Conservation (phyloP, 2,113 vertebrate species). For the Cavia aperea region DNA sequence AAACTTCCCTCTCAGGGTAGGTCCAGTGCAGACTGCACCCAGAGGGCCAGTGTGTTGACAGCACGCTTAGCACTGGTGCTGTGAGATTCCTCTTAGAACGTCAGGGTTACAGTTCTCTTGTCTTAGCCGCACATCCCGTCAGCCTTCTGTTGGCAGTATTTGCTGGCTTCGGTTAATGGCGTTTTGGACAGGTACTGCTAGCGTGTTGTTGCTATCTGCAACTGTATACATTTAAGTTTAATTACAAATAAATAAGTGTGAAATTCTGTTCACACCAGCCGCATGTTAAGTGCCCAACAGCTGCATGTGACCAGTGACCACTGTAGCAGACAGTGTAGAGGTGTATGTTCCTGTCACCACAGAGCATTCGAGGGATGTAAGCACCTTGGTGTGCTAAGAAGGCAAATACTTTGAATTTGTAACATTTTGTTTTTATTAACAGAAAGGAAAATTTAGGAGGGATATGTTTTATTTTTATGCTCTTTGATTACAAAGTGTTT, state of each 20-base stretch:
- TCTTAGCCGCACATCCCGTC: background rate
- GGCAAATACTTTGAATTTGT: background rate
- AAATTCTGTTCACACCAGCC: background rate
- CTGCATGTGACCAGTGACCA: background rate
- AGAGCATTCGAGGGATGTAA: background rate
- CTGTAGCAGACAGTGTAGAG: background rate
- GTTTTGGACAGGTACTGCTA: slow-evolving; percentile 96
- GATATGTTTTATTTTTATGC: background rate
- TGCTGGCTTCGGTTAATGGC: slow-evolving; percentile 97
- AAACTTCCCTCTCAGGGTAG: slow-evolving; percentile 93
- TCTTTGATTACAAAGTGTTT: background rate
- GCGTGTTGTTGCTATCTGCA: slow-evolving; percentile 78
- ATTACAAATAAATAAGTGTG: background rate
- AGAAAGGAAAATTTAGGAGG: background rate
- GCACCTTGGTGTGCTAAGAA: background rate
- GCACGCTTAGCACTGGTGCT: background rate
- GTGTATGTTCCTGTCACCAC: background rate
- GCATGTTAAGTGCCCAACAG: background rate
- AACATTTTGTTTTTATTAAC: slow-evolving; percentile 20
- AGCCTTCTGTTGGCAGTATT: slow-evolving; percentile 84
- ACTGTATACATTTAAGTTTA: background rate
- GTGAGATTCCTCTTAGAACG: background rate
- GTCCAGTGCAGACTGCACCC: background rate
- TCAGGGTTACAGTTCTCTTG: background rate
- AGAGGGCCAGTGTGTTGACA: background rate